Percentiles rank a stretch among this genome's conserved stretches.
phyloP scores from a whole-genome alignment of 2,888 invertebrate species.

The Diplazon laetatorius region DNA sequence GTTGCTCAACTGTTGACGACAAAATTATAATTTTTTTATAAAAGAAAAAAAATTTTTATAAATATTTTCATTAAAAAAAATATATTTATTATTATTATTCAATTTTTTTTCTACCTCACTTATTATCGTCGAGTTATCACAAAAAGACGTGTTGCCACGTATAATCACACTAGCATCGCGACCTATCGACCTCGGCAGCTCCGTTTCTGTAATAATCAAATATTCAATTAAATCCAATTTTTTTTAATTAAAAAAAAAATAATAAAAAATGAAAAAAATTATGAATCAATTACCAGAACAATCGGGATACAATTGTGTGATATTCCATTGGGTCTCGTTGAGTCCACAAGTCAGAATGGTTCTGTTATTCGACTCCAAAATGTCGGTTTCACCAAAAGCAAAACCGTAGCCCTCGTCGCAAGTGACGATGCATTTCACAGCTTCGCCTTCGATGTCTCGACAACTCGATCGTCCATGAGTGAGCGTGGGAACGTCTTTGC shows the following conservation, averaged over 20 bases:
- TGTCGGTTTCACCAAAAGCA: slow-evolving; percentile 80
- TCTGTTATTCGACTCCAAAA: slow-evolving; percentile 64
- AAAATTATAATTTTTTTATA: neutral
- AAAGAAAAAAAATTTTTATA: neutral
- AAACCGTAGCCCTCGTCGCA: slow-evolving; percentile 87
- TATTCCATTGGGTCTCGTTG: slow-evolving; percentile 67
- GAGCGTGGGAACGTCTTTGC: slow-evolving; percentile 82
- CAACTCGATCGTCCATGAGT: slow-evolving; percentile 83
- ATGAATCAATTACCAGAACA: slow-evolving; percentile 83
- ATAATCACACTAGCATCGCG: slow-evolving; percentile 83
- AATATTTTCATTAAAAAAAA: too few species aligned
- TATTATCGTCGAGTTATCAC: slow-evolving; percentile 82
- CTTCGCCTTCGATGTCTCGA: slow-evolving; percentile 78
- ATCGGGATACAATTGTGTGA: slow-evolving; percentile 82
- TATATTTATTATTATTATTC: too few species aligned
- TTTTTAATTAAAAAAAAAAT: too few species aligned
- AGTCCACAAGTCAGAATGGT: slow-evolving; percentile 74
- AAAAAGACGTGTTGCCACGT: slow-evolving; percentile 80
- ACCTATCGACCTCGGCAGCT: slow-evolving; percentile 83
- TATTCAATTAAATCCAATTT: neutral
- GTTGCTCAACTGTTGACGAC: slow-evolving; percentile 73
- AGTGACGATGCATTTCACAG: slow-evolving; percentile 84
- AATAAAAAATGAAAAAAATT: neutral
- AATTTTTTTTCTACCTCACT: slow-evolving; percentile 77
- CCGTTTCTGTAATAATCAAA: slow-evolving; percentile 79